phyloP scores from a whole-genome alignment of 2,888 invertebrate species.

The Stenodera caucasica region DNA sequence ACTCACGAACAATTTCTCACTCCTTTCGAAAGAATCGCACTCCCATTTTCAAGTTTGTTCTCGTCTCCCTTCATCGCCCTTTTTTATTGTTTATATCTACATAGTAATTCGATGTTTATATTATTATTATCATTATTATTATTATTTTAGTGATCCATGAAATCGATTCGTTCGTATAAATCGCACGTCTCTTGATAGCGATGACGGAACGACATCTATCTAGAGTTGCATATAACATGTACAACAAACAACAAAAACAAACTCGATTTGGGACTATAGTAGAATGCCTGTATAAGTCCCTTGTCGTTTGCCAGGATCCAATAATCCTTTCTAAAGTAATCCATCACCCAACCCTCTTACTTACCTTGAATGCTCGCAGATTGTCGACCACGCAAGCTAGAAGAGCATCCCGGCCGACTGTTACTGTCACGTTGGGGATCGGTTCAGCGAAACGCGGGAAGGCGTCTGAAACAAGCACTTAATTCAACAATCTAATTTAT shows the following conservation, averaged over 20 bases:
- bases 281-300: slow-evolving; percentile 42
- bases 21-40: slow-evolving; percentile 49
- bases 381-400: slow-evolving; percentile 89
- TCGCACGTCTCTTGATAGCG: slow-evolving; percentile 24
- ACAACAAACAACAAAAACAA: slow-evolving; percentile 43
- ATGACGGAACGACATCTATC: slow-evolving; percentile 9
- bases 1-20: slow-evolving; percentile 54
- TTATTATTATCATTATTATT: slow-evolving; percentile 55
- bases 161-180: slow-evolving; percentile 41
- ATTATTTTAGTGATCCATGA: slow-evolving; percentile 48
- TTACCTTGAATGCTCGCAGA: slow-evolving; percentile 82
- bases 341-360: slow-evolving; percentile 40
- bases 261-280: slow-evolving; percentile 47
- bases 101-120: slow-evolving; percentile 38
- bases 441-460: slow-evolving; percentile 85
- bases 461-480: slow-evolving; percentile 49
- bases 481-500: slow-evolving; percentile 23
- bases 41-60: slow-evolving; percentile 50
- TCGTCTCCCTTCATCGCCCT: slow-evolving; percentile 36
- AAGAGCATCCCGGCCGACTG: slow-evolving; percentile 82
- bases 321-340: slow-evolving; percentile 49
- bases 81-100: slow-evolving; percentile 50
- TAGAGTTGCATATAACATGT: slow-evolving; percentile 13
- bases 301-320: slow-evolving; percentile 49
- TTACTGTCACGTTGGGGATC: slow-evolving; percentile 88